phyloP scores from a whole-genome alignment of 2,888 invertebrate genomes.

The Pristionchus fissidentatus region DNA sequence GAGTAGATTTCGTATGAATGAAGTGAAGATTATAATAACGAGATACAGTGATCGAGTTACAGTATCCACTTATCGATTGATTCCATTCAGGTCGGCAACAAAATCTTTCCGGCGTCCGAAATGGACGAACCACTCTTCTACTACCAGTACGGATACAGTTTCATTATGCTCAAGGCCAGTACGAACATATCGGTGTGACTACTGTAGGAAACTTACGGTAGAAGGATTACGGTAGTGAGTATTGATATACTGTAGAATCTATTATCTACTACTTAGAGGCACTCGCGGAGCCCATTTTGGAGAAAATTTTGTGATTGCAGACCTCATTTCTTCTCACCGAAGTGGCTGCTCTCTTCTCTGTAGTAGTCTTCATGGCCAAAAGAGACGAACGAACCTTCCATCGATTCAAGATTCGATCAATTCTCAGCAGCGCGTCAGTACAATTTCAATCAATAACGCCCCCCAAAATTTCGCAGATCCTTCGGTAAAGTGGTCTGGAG shows the following conservation, averaged over 20 bases:
- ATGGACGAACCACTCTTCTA: constrained; percentile 75
- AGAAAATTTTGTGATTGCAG: constrained; percentile 55
- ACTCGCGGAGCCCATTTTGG: no score
- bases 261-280: no score
- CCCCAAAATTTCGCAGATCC: no score
- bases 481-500: no score
- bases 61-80: background rate
- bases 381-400: constrained; percentile 74
- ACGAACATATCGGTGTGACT: background rate
- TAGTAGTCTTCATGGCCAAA: constrained; percentile 76
- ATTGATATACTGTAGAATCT: background rate
- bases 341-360: constrained; percentile 70
- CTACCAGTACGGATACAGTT: constrained; percentile 73
- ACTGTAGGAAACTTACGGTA: background rate
- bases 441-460: no score
- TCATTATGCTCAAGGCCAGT: constrained; percentile 70
- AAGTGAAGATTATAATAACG: no score
- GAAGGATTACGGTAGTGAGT: background rate
- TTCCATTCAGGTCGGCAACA: constrained; percentile 67
- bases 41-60: no score
- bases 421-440: constrained; percentile 48
- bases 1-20: no score
- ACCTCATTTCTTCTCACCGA: constrained; percentile 72
- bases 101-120: constrained; percentile 71
- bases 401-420: constrained; percentile 69